phyloP scores from a whole-genome alignment of 2,113 vertebrate genomes.

The Scomber scombrus region DNA sequence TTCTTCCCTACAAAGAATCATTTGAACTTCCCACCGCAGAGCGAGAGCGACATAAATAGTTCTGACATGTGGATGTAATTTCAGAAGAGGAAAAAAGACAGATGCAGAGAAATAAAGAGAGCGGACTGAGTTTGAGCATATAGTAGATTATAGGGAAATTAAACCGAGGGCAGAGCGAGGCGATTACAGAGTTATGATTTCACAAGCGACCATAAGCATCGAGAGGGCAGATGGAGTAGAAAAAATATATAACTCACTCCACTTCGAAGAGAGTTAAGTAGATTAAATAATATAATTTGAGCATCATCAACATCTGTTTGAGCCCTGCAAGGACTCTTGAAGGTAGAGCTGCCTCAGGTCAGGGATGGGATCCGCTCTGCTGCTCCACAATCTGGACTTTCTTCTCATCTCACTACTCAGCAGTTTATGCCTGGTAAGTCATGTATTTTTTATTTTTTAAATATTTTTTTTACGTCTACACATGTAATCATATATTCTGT shows the following conservation, averaged over 20 bases:
- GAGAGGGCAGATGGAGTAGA: conserved; percentile 76
- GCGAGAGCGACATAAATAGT: conserved; percentile 86
- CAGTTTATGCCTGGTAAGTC: conserved; percentile 92
- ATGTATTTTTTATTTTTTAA: not conserved
- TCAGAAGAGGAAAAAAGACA: conserved; percentile 83
- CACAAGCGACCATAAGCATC: conserved; percentile 69
- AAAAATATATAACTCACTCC: conserved; percentile 47
- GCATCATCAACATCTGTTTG: conserved; percentile 61
- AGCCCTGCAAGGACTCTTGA: conserved; percentile 75
- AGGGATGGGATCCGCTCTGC: conserved; percentile 91
- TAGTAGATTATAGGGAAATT: conserved; percentile 79
- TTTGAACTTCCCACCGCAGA: conserved; percentile 92
- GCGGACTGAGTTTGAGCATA: conserved; percentile 63
- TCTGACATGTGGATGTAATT: conserved; percentile 97
- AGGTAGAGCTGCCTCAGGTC: conserved; percentile 80
- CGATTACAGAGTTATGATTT: conserved; percentile 82
- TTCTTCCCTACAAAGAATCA: conserved; percentile 89
- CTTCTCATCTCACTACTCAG: conserved; percentile 86
- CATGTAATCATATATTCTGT: not conserved
- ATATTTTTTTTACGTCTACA: not conserved
- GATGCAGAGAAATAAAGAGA: conserved; percentile 83
- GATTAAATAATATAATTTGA: conserved; percentile 63
- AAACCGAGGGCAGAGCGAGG: conserved; percentile 66
- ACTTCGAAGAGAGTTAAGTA: conserved; percentile 74
- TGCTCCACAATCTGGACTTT: conserved; percentile 88